Evolutionary conservation across 2,797 vertebrate species (phyloP), one percentile per base, ranked within the genome.

Genomic region (Xenops minutus): DNA sequence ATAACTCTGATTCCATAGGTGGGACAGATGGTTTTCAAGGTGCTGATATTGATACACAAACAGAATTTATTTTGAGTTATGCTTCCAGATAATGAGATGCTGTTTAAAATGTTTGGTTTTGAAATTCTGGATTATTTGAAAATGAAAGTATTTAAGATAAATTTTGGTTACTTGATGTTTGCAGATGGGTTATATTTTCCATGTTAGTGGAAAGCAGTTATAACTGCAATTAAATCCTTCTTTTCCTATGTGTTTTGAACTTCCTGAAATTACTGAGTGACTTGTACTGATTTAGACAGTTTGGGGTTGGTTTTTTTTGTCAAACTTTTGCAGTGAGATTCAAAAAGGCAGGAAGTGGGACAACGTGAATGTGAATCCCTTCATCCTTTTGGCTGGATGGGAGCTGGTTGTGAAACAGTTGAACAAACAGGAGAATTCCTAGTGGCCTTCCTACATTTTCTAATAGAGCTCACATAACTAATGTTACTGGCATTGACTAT

Each of bases 391-490:
- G n/a, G 15, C 37, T 46, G 39, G 2, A 9, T 39, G 14, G n/a
- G 22, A 68, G 23, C 17, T 82, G 36, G 20, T 24, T 34, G 18
- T 75, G 46, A 71, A 91, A 26, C 7, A 59, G 32, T 4, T 55
- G 27, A 68, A 46, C 8, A 22, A 55, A 15, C 3, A 2, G 7
- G 16, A 39, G 5, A 41, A 16, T 68, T 88, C 32, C 46, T 75
- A 49, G 11, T 17, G 19, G 32, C 72, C 16, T 41, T 77, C 46
- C 19, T 67, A 2, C 32, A 12, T 10, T 54, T 82, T 29, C 13
- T 21, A 51, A 0, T 34, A 46, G 41, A 82, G 58, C 37, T 81
- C 10, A 39, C 0, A 0, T 56, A 36, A 26, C 29, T 37, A 0
- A 16, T 18, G 21, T 54, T 92, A 22, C 46, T 89, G 59, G 27